Percentiles rank a stretch among this genome's conserved stretches.
Evolutionary conservation across 2,113 vertebrate species (phyloP).

Genomic region (Rhinichthys klamathensis): DNA sequence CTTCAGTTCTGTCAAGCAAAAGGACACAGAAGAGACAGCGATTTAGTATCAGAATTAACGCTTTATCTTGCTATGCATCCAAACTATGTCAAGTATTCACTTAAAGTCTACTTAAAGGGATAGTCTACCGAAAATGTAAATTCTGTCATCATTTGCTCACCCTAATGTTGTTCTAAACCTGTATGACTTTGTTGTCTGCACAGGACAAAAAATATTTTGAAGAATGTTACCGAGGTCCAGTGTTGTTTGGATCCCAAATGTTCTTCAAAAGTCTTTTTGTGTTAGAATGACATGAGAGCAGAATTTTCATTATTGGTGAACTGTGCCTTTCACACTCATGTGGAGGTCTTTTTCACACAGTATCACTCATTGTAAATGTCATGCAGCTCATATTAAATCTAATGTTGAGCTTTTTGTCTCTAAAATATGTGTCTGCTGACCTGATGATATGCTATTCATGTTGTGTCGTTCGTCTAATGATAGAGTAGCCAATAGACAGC

Average conservation of each 20-base stretch:
- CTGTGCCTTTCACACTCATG: not conserved
- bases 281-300: not conserved
- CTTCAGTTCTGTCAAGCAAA: not conserved
- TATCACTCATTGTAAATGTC: not conserved
- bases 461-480: conserved; percentile 24
- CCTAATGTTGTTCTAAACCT: not conserved
- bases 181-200: not conserved
- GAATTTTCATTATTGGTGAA: not conserved
- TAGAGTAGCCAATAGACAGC: conserved; percentile 29
- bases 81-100: not conserved
- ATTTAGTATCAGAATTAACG: not conserved
- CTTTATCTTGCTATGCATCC: not conserved
- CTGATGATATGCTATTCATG: not conserved
- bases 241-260: not conserved
- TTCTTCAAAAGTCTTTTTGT: not conserved
- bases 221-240: not conserved
- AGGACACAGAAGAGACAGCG: not conserved
- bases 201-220: not conserved
- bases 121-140: not conserved
- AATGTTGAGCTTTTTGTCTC: not conserved
- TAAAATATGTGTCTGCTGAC: not conserved
- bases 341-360: not conserved
- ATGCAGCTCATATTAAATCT: not conserved
- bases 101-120: not conserved
- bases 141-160: not conserved